These are phyloP conservation scores for Pelobates fuscus DNA, from an alignment of 2,113 vertebrate species.

Conservation along the genomic window DNA sequence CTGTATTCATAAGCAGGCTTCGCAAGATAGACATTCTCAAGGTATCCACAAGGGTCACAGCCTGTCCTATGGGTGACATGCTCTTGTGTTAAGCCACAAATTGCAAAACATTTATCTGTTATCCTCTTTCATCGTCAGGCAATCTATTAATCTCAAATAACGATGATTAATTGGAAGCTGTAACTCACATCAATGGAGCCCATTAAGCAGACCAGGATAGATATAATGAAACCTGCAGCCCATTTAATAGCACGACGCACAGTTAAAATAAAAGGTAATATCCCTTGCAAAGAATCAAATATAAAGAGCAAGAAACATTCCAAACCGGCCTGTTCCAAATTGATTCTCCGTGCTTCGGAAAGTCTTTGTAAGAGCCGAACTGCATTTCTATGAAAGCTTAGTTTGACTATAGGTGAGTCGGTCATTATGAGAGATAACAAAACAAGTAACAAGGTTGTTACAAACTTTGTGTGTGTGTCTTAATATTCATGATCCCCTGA, in stretches of 20 bases:
- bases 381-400: no score
- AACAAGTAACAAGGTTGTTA: no score
- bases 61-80: no score
- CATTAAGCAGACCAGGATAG: slow-evolving; percentile 26
- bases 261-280: slow-evolving; percentile 29
- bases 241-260: slow-evolving; percentile 32
- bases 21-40: no score
- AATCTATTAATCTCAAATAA: slow-evolving; percentile 39
- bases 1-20: no score
- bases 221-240: slow-evolving; percentile 37
- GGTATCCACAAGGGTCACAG: no score
- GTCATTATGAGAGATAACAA: no score
- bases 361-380: background rate
- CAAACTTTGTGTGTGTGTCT: no score
- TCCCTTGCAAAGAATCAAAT: slow-evolving; percentile 3
- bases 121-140: background rate
- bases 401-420: no score
- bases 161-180: slow-evolving; percentile 41
- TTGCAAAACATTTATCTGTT: no score
- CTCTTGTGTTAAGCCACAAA: no score
- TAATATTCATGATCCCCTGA: no score
- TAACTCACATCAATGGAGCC: background rate
- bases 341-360: background rate
- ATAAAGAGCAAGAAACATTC: background rate
- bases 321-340: background rate